Percentiles rank a stretch among this genome's conserved stretches.
These are phyloP conservation scores for Danionella cerebrum DNA, from an alignment of 2,113 vertebrate species.

Conservation along the genomic window DNA sequence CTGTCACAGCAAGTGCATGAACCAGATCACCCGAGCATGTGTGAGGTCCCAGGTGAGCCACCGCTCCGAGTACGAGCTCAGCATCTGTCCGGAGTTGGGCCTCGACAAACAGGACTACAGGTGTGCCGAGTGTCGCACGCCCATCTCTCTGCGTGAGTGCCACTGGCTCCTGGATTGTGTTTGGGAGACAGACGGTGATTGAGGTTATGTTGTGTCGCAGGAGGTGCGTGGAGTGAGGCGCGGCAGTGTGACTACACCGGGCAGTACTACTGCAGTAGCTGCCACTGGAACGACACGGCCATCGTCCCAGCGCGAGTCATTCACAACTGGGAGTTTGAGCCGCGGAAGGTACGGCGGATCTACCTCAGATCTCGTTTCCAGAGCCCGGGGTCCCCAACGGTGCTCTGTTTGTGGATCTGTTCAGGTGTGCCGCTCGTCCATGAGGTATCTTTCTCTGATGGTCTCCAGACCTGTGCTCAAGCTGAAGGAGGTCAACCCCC, in stretches of 20 bases:
- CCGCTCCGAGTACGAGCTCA: slow-evolving; percentile 90
- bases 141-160: slow-evolving; percentile 89
- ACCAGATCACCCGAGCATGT: slow-evolving; percentile 84
- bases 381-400: too few relatives aligned
- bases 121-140: slow-evolving; percentile 85
- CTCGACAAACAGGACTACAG: slow-evolving; percentile 94
- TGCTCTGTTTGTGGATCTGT: slow-evolving; percentile 1
- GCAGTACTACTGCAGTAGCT: slow-evolving; percentile 93
- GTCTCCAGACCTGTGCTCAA: slow-evolving; percentile 83
- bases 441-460: slow-evolving; percentile 92
- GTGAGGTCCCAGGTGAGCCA: slow-evolving; percentile 95
- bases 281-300: slow-evolving; percentile 93
- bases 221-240: slow-evolving; percentile 84
- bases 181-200: not conserved
- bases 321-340: slow-evolving; percentile 98
- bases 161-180: too few relatives aligned
- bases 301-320: slow-evolving; percentile 86
- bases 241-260: slow-evolving; percentile 95
- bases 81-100: slow-evolving; percentile 88
- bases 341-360: slow-evolving; percentile 83
- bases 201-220: slow-evolving; percentile 48
- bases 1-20: slow-evolving; percentile 95
- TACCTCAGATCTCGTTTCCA: too few relatives aligned
- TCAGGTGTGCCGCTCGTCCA: slow-evolving; percentile 89
- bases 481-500: slow-evolving; percentile 87